Conservation (phyloP, 35 echinoderm and acorn worm species). For the Nesometra sesokonis region DNA sequence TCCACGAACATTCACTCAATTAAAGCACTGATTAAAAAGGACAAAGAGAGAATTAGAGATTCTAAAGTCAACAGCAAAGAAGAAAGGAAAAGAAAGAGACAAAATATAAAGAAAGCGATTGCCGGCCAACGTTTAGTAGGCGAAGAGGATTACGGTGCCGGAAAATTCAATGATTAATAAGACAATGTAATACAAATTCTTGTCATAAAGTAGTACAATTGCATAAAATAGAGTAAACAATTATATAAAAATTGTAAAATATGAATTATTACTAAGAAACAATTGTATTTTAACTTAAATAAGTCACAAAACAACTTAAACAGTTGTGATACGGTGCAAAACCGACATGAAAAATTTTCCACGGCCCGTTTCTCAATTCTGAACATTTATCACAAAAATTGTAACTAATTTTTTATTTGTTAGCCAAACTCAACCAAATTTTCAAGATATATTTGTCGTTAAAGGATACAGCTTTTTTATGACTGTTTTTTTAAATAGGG, state of each 20-base stretch:
- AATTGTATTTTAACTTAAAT: background rate
- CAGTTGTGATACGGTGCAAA: background rate
- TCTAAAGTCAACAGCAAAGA: background rate
- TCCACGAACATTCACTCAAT: background rate
- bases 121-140: background rate
- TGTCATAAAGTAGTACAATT: slow-evolving; percentile 1
- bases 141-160: background rate
- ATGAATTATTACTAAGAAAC: background rate
- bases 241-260: background rate
- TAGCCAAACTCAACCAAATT: background rate
- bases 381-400: background rate
- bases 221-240: background rate
- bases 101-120: background rate
- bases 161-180: background rate
- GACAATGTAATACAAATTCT: background rate
- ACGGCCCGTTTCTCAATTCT: background rate
- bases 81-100: background rate
- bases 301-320: background rate
- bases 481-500: too few relatives aligned
- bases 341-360: background rate
- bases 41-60: background rate
- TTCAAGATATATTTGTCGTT: background rate
- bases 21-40: background rate
- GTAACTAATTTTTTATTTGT: background rate
- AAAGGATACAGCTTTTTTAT: background rate